Conservation (phyloP, 2,888 invertebrate species). For the Chloroclysta siterata region DNA sequence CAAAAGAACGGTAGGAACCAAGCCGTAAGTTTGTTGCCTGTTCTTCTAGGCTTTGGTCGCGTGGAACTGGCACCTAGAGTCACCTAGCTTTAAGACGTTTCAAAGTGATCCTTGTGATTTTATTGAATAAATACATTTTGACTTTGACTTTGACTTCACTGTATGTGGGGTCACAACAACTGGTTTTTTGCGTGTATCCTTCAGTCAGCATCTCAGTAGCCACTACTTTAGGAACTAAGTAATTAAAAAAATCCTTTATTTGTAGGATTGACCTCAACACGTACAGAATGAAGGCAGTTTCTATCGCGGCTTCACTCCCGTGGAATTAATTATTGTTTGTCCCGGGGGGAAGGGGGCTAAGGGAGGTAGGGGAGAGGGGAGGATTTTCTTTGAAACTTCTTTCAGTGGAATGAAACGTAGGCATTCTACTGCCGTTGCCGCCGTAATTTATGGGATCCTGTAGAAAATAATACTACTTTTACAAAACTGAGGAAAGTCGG, state of each 20-base stretch:
- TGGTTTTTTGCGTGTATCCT: too few species aligned
- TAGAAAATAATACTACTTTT: conserved; percentile 11
- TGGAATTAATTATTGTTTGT: conserved; percentile 29
- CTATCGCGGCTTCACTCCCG: conserved; percentile 17
- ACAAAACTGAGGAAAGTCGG: conserved; percentile 3
- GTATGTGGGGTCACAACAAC: too few species aligned
- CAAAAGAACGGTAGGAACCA: too few species aligned
- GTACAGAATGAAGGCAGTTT: conserved; percentile 4
- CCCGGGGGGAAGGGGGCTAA: conserved; percentile 9
- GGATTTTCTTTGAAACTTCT: conserved; percentile 24
- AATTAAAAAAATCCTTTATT: background rate
- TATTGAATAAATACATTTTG: too few species aligned
- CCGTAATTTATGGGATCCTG: conserved; percentile 17
- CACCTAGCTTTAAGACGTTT: too few species aligned
- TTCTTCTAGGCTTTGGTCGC: too few species aligned
- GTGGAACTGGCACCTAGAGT: too few species aligned
- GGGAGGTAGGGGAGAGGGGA: background rate
- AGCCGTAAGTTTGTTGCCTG: too few species aligned
- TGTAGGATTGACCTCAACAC: conserved; percentile 13
- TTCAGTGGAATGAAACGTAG: conserved; percentile 20
- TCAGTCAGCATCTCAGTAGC: too few species aligned
- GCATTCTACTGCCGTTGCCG: conserved; percentile 9
- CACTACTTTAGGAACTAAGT: background rate
- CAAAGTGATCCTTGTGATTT: too few species aligned
- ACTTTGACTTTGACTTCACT: too few species aligned